These are phyloP conservation scores for Alouatta palliata DNA, from an alignment of 2,113 vertebrate genomes.

Conservation along the genomic window DNA sequence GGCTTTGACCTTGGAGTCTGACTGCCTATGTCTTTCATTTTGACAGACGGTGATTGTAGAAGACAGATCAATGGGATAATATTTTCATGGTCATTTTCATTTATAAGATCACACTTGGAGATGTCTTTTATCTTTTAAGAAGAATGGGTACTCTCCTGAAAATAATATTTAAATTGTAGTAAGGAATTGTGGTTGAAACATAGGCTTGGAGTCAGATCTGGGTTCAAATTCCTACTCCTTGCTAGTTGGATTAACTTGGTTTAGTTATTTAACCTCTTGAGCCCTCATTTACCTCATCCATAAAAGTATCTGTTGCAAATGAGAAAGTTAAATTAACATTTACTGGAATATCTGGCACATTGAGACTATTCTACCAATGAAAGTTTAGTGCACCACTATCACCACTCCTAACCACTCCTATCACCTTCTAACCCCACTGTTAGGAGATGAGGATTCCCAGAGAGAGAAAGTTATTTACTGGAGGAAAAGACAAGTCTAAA, in stretches of 20 bases:
- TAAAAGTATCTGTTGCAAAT: background rate
- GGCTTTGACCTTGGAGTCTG: background rate
- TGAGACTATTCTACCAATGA: background rate
- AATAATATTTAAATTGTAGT: background rate
- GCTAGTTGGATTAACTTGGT: background rate
- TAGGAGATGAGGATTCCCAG: background rate
- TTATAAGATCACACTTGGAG: background rate
- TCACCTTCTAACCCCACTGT: fast-evolving
- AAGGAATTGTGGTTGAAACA: background rate
- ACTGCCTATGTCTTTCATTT: background rate
- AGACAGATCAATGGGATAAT: background rate
- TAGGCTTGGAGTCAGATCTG: background rate
- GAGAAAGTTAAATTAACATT: background rate
- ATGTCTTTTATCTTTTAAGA: background rate
- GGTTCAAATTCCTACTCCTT: background rate
- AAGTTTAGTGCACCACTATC: background rate
- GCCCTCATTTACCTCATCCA: background rate
- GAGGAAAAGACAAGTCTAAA: background rate
- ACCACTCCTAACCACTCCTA: no score
- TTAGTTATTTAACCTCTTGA: background rate
- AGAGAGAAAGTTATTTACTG: background rate
- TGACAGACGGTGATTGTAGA: background rate
- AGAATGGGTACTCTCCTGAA: background rate
- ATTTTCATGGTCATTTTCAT: background rate
- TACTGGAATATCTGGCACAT: background rate